A percentile compares a stretch with the other conserved stretches of the same genome.
Evolutionary conservation across 1,140 invertebrate species (phyloP).

Genomic region (Pseudomyrmex dendroicus): DNA sequence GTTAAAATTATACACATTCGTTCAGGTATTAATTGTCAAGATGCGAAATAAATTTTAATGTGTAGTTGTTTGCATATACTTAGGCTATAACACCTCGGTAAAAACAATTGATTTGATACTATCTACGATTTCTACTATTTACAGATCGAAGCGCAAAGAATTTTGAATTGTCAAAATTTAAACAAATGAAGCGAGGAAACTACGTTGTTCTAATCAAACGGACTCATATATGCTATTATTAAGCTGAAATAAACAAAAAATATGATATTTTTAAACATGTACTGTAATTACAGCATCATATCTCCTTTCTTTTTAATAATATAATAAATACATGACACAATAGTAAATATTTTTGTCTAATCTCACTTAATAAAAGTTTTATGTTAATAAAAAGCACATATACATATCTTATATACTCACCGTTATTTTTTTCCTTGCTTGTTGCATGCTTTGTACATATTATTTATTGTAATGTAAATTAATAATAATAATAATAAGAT

Average conservation of each 20-base stretch:
- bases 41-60: not conserved
- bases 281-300: not conserved
- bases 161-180: slow-evolving; percentile 68
- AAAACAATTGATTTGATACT: not conserved
- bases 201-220: slow-evolving; percentile 10
- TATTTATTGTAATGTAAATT: not conserved
- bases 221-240: not conserved
- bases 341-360: not conserved
- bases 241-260: not conserved
- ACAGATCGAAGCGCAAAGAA: slow-evolving; percentile 68
- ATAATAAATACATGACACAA: not conserved
- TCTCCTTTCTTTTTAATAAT: not conserved
- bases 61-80: not conserved
- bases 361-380: too few species aligned
- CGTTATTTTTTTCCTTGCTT: not conserved
- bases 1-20: slow-evolving; percentile 71
- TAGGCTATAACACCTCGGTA: too few species aligned
- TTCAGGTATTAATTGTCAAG: slow-evolving; percentile 67
- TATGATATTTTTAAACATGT: slow-evolving; percentile 29
- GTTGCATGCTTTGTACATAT: slow-evolving; percentile 29
- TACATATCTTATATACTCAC: too few species aligned
- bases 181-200: slow-evolving; percentile 59
- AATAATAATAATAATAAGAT: slow-evolving; percentile 27
- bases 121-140: slow-evolving; percentile 32
- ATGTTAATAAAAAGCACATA: not conserved